Conservation (phyloP, 1,140 invertebrate genomes). For the Panulirus ornatus region DNA sequence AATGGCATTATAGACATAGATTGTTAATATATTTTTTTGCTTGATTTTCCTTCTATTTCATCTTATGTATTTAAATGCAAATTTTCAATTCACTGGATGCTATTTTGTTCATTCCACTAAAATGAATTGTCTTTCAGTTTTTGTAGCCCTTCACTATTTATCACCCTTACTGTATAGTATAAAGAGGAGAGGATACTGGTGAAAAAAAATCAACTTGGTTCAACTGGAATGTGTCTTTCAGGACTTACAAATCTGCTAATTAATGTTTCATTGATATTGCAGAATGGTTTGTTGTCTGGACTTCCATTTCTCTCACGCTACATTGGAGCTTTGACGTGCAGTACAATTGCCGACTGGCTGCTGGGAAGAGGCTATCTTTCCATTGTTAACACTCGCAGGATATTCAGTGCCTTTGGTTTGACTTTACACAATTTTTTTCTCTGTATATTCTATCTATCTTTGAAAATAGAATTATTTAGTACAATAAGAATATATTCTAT, state of each 20-base stretch:
- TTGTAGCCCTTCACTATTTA: background rate
- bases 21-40: no score
- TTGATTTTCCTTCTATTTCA: no score
- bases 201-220: background rate
- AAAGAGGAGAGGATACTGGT: background rate
- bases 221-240: background rate
- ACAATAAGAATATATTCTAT: no score
- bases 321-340: background rate
- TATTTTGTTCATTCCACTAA: no score
- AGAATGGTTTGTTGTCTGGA: constrained; percentile 33
- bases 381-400: constrained; percentile 8
- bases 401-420: constrained; percentile 34
- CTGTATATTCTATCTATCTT: no score
- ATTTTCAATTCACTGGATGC: no score
- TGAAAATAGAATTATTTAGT: no score
- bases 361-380: background rate
- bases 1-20: no score
- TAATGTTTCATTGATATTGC: background rate
- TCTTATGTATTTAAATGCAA: no score
- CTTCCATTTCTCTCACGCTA: constrained; percentile 38
- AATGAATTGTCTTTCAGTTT: no score
- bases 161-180: background rate
- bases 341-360: constrained; percentile 14
- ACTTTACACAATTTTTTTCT: no score
- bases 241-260: background rate